Base-by-base conservation (phyloP, 2,888 invertebrate genomes). In the Alentia gelatinosa region DNA sequence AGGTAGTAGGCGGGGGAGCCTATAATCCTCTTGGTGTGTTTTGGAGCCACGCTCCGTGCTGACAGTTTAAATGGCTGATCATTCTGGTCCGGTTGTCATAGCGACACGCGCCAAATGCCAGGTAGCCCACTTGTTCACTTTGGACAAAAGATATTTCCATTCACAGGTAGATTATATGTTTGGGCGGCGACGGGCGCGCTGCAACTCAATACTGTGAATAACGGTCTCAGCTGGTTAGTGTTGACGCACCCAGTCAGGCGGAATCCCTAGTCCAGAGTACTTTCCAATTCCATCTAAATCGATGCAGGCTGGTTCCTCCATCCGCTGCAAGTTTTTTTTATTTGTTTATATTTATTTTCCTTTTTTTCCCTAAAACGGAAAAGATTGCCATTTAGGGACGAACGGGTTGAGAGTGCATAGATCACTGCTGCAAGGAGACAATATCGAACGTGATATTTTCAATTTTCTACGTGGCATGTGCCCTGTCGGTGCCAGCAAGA, bases 191-290 rank as follows among this genome's bases (percentile, higher is more conserved):
- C 86, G 86, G 86, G 47, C 23, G 5, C 42, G 15, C 19, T 47
- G 86, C 83, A 86, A 86, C 86, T 86, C 86, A 86, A 86, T 86
- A 86, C 86, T 42, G 86, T 42, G 83, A 86, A 86, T 86, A 47
- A 50, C 86, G 5, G 86, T 86, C 86, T 26, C 12, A 23, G n/a
- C 86, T 7, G 50, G 50, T 86, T 50, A 86, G 86, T 47, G 47
- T 42, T 86, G 86, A 47, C 4, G 86, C 0, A 33, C 19, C 35
- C 37, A 35, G 35, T 35, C 83, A 39, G 7, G 37, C 39, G 83
- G 83, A 83, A 83, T 15, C 39, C 39, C 68, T 12, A 7, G 23
- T n/a, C 37, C 1, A 37, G 39, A 83, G 83, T 83, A 39, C 83
- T 83, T 83, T 83, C 30, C 83, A 83, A 40, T 83, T 83, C 83